phyloP scores from a whole-genome alignment of 2,113 vertebrate species.

The Oncorhynchus keta region DNA sequence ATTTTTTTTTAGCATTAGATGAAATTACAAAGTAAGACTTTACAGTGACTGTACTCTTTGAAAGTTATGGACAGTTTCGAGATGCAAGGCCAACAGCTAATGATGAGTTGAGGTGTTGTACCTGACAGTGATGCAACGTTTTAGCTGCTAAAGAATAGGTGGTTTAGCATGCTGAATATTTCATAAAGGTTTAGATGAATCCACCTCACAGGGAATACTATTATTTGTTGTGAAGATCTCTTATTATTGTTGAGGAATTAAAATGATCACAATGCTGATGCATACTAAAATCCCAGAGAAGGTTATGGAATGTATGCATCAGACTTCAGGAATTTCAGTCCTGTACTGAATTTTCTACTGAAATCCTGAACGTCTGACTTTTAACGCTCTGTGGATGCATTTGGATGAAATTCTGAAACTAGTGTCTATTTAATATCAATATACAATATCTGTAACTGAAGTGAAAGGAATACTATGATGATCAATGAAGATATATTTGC shows the following conservation, averaged over 20 bases:
- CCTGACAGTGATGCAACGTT: neutral
- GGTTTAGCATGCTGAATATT: neutral
- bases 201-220: neutral
- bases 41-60: neutral
- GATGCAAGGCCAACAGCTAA: conserved; percentile 1
- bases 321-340: neutral
- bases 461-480: conserved; percentile 19
- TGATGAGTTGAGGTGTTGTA: neutral
- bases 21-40: neutral
- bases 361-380: neutral
- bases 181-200: neutral
- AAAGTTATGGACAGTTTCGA: neutral
- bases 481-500: conserved; percentile 43
- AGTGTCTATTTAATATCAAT: no score
- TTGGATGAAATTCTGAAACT: no score
- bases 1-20: neutral
- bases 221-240: neutral
- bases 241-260: no score
- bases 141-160: neutral
- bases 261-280: no score
- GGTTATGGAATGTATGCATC: neutral
- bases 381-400: neutral
- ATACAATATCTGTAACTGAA: neutral
- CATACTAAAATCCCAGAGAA: no score
- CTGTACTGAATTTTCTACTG: neutral